A percentile compares a stretch with the other conserved stretches of the same genome.
phyloP scores from a whole-genome alignment of 2,113 vertebrate genomes.

The Ahaetulla prasina region DNA sequence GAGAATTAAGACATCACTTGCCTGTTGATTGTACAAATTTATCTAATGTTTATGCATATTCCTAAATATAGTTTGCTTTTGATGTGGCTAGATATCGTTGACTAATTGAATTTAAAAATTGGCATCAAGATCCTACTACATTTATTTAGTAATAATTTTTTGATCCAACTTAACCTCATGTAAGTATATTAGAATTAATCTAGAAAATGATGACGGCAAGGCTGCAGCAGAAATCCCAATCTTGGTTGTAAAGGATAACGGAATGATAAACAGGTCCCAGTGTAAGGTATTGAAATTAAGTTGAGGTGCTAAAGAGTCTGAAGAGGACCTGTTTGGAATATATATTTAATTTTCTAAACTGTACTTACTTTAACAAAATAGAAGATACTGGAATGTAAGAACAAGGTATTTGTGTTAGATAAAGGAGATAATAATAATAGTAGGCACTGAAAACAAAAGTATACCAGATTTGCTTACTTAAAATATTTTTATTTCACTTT shows the following conservation, averaged over 20 bases:
- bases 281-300: neutral
- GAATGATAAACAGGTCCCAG: neutral
- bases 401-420: neutral
- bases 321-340: neutral
- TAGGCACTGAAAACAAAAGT: neutral
- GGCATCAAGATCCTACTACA: neutral
- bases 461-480: neutral
- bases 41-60: neutral
- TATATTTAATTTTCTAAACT: neutral
- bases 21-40: neutral
- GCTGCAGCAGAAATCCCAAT: neutral
- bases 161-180: neutral
- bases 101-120: neutral
- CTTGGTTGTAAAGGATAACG: neutral
- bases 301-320: neutral
- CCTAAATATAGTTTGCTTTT: neutral
- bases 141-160: neutral
- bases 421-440: neutral
- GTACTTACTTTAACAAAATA: neutral
- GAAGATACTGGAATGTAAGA: neutral
- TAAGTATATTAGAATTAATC: neutral
- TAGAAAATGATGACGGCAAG: neutral
- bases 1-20: too few relatives aligned
- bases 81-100: neutral
- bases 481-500: neutral